Conservation (phyloP, 2,797 vertebrate species). For the Naso thynnoides region DNA sequence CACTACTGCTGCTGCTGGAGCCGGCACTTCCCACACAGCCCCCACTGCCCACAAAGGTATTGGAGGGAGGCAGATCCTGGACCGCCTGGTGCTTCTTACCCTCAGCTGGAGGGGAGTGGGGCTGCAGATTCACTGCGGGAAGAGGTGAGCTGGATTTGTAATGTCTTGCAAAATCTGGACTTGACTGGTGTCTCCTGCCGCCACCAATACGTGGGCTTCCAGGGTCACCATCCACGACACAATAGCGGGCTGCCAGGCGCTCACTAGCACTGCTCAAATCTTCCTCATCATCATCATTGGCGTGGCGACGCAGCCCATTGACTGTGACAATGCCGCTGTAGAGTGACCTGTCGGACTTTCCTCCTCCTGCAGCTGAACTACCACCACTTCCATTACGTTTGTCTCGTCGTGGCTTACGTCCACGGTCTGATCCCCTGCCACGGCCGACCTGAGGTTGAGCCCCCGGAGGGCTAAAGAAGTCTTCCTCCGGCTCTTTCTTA, state of each 20-base stretch:
- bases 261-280: conserved; percentile 83
- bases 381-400: conserved; percentile 79
- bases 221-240: conserved; percentile 83
- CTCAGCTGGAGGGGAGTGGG: conserved; percentile 93
- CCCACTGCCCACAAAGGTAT: conserved; percentile 96
- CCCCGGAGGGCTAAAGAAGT: conserved; percentile 94
- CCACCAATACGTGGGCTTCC: conserved; percentile 92
- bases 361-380: conserved; percentile 86
- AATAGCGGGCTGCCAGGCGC: conserved; percentile 83
- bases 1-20: conserved; percentile 83
- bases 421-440: conserved; percentile 73
- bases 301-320: conserved; percentile 90
- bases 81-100: conserved; percentile 98
- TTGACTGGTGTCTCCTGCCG: conserved; percentile 92
- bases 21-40: conserved; percentile 87
- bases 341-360: conserved; percentile 93
- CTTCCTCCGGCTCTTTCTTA: conserved; percentile 95
- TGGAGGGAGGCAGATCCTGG: conserved; percentile 97
- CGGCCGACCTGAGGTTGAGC: conserved; percentile 74
- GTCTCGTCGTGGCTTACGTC: conserved; percentile 83
- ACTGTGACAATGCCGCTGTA: conserved; percentile 96
- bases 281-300: conserved; percentile 93
- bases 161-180: conserved; percentile 95
- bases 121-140: conserved; percentile 95
- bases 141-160: conserved; percentile 97